Evolutionary conservation across 92 coral and sea anemone genomes (phyloP).

Genomic region (Heteractis magnifica): DNA sequence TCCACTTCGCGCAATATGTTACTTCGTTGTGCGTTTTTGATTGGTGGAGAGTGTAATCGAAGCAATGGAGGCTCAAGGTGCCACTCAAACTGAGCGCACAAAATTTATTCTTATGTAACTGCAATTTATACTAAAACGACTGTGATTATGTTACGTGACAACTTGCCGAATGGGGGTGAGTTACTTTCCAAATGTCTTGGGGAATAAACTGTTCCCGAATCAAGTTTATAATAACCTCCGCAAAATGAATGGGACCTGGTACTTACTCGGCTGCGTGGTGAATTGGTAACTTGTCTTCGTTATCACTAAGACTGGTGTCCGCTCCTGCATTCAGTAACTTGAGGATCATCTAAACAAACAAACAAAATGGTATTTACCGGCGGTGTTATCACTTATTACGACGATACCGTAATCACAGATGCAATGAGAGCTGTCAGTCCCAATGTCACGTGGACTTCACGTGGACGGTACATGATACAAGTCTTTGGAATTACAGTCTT

Average conservation of each 20-base stretch:
- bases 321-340: slow-evolving; percentile 60
- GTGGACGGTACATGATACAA: too few relatives aligned
- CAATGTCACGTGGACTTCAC: too few relatives aligned
- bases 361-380: background rate
- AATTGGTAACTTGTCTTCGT: slow-evolving; percentile 69
- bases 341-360: slow-evolving; percentile 54
- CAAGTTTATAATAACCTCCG: background rate
- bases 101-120: too few relatives aligned
- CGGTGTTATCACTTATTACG: background rate
- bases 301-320: slow-evolving; percentile 41
- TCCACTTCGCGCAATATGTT: background rate
- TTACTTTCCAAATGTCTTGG: too few relatives aligned
- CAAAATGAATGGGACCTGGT: background rate
- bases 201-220: too few relatives aligned
- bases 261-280: slow-evolving; percentile 82
- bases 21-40: background rate
- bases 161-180: too few relatives aligned
- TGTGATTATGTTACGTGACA: too few relatives aligned
- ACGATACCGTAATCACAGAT: background rate
- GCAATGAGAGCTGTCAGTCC: too few relatives aligned
- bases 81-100: background rate
- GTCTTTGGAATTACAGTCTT: too few relatives aligned
- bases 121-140: too few relatives aligned
- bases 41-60: background rate
- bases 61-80: background rate